A percentile compares a stretch with the other conserved stretches of the same genome.
Conservation (phyloP, 2,888 invertebrate species). For the Ceriagrion tenellum region DNA sequence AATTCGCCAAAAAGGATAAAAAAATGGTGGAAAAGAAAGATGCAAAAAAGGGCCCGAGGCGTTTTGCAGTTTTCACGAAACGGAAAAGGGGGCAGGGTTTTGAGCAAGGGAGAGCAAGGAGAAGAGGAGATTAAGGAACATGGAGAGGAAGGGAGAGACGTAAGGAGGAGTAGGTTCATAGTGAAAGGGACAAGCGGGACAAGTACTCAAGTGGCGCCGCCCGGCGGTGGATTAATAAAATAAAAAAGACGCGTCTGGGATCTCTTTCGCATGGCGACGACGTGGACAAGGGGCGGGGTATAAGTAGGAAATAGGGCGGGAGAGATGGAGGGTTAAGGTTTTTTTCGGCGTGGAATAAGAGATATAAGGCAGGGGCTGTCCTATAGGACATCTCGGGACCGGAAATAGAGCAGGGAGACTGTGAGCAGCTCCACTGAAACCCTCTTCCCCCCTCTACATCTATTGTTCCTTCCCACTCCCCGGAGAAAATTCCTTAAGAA, state of each 20-base stretch:
- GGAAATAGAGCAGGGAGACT: neutral
- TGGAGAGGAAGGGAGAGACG: neutral
- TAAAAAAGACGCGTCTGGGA: neutral
- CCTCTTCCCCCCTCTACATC: neutral
- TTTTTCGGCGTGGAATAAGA: too few relatives aligned
- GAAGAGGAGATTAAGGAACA: neutral
- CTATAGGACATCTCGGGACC: neutral
- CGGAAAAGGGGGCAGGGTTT: neutral
- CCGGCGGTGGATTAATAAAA: neutral
- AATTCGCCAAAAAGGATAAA: neutral
- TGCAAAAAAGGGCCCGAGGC: neutral
- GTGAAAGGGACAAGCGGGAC: constrained; percentile 10
- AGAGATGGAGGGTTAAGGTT: neutral
- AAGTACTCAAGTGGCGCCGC: constrained; percentile 19
- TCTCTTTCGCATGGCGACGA: constrained; percentile 21
- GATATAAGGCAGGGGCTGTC: too few relatives aligned
- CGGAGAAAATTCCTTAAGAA: neutral
- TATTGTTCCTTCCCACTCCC: neutral
- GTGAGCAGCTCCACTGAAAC: neutral
- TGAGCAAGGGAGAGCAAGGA: neutral
- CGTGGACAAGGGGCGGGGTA: neutral
- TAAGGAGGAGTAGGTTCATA: neutral
- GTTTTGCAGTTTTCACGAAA: constrained; percentile 12
- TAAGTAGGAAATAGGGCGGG: neutral
- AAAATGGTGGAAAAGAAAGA: neutral